phyloP scores from a whole-genome alignment of 2,888 invertebrate genomes.

The Oligia fasciuncula region DNA sequence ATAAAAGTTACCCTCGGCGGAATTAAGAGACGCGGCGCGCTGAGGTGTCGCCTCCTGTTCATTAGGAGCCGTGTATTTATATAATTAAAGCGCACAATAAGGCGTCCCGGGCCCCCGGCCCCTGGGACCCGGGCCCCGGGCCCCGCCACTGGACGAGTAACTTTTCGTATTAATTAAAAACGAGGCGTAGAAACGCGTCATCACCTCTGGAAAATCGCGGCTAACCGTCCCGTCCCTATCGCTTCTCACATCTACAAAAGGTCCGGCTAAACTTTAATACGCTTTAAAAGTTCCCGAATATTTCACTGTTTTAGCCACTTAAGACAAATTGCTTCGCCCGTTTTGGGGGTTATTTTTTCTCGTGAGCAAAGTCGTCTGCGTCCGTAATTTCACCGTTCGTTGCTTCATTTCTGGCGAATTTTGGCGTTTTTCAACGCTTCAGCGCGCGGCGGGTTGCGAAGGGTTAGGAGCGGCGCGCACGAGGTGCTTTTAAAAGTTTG shows the following conservation, averaged over 20 bases:
- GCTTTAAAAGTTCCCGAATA: slow-evolving; percentile 85
- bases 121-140: slow-evolving; percentile 44
- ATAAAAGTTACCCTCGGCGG: slow-evolving; percentile 74
- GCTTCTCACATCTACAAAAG: slow-evolving; percentile 73
- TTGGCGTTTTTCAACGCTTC: slow-evolving; percentile 65
- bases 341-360: slow-evolving; percentile 77
- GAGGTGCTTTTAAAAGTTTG: slow-evolving; percentile 43
- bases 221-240: slow-evolving; percentile 72
- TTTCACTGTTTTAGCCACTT: slow-evolving; percentile 86
- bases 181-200: slow-evolving; percentile 73
- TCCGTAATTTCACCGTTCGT: slow-evolving; percentile 83
- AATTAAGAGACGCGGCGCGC: slow-evolving; percentile 68
- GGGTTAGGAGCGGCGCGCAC: slow-evolving; percentile 52
- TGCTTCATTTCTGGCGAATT: slow-evolving; percentile 70
- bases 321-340: slow-evolving; percentile 84
- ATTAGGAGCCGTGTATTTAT: slow-evolving; percentile 75
- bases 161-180: slow-evolving; percentile 85
- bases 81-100: slow-evolving; percentile 75
- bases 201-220: slow-evolving; percentile 71
- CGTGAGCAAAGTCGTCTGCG: slow-evolving; percentile 63
- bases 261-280: slow-evolving; percentile 83
- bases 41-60: slow-evolving; percentile 76
- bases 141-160: slow-evolving; percentile 68
- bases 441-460: slow-evolving; percentile 55
- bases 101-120: slow-evolving; percentile 63